These are phyloP conservation scores for Micrastur ruficollis DNA, from an alignment of 2,797 vertebrate species.

Conservation along the genomic window DNA sequence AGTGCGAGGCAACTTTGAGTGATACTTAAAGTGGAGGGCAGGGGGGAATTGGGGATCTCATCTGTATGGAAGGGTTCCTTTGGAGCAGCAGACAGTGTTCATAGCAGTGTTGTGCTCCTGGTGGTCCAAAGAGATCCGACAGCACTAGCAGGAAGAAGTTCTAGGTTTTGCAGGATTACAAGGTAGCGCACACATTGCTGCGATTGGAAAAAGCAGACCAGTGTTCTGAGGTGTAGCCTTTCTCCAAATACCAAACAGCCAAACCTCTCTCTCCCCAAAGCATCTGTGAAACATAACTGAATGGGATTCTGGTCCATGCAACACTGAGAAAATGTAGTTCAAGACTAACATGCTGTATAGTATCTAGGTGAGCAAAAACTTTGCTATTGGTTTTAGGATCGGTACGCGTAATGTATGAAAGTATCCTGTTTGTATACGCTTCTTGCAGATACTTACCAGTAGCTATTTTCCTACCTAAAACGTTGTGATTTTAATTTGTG, in stretches of 20 bases:
- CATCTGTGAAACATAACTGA: background rate
- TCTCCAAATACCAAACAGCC: background rate
- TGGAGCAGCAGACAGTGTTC: background rate
- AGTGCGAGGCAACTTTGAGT: background rate
- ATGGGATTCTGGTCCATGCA: background rate
- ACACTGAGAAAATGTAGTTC: background rate
- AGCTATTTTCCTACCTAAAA: background rate
- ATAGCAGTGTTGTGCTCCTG: background rate
- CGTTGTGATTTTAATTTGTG: background rate
- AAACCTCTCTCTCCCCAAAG: background rate
- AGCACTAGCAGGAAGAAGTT: background rate
- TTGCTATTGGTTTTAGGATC: background rate
- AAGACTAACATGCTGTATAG: background rate
- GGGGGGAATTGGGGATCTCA: background rate
- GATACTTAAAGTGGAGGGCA: background rate
- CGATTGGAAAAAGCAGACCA: background rate
- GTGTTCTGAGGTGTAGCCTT: background rate
- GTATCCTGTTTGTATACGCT: background rate
- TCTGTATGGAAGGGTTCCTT: background rate
- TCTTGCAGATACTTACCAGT: background rate
- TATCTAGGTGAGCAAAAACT: background rate
- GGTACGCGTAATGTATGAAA: background rate
- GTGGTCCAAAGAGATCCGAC: rapidly evolving
- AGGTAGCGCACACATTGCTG: background rate
- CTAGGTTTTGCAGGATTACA: background rate